Conservation (phyloP, 2,113 vertebrate genomes). For the Callopanchax toddi region DNA sequence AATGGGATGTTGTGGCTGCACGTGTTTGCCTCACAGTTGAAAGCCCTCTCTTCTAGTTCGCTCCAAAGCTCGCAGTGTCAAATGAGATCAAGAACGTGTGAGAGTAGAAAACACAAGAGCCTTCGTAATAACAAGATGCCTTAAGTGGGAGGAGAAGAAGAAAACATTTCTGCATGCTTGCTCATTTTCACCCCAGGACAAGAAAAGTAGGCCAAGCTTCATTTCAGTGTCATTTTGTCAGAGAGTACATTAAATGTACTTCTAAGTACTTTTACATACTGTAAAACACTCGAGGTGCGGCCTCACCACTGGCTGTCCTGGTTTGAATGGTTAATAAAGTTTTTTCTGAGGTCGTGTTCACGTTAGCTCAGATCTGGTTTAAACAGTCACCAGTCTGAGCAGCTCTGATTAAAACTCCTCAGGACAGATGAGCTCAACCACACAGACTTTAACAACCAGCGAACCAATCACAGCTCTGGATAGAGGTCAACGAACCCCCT, state of each 20-base stretch:
- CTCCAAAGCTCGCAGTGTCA: conserved; percentile 62
- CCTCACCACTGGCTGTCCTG: background rate
- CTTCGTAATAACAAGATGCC: conserved; percentile 55
- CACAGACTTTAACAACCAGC: conserved; percentile 21
- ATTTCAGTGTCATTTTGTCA: conserved; percentile 52
- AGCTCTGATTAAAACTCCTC: conserved; percentile 10
- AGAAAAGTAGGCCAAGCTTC: conserved; percentile 73
- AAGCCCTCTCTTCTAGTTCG: conserved; percentile 24
- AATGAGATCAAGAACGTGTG: conserved; percentile 64
- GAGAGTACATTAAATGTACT: conserved; percentile 27
- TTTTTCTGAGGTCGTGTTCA: conserved; percentile 8
- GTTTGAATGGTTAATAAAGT: background rate
- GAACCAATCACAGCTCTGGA: conserved; percentile 19
- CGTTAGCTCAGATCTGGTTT: background rate
- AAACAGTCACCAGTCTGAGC: background rate
- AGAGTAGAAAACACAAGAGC: conserved; percentile 47
- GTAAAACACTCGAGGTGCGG: conserved; percentile 23
- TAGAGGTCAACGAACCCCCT: conserved; percentile 11
- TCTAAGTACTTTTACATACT: conserved; percentile 22
- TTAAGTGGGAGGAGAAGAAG: conserved; percentile 2
- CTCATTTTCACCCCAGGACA: conserved; percentile 60
- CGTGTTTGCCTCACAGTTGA: conserved; percentile 55
- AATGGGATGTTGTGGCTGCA: conserved; percentile 63
- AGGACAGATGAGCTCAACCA: conserved; percentile 35
- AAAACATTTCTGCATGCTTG: conserved; percentile 41